Evolutionary conservation across 2,888 invertebrate species (phyloP), one percentile per base, ranked within the genome.

Genomic region (Loripinus fragilis): DNA sequence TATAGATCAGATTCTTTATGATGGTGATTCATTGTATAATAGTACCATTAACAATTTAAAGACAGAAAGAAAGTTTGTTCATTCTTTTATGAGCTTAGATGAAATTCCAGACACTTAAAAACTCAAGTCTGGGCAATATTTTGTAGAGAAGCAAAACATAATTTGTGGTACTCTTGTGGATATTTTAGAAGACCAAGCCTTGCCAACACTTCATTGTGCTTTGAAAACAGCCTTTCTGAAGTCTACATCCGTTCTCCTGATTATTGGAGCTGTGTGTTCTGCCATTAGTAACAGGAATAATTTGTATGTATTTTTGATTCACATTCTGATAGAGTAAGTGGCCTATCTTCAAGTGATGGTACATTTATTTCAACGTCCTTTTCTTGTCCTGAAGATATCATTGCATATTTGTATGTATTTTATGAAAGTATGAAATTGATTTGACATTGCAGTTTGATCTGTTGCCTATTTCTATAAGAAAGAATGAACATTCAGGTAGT

Each of bases 201-300:
- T 78, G 67, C 78, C 74, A 10, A n/a, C 74, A 7, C 48, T 78
- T 2, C 71, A 74, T 35, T 35, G 67, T 17, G n/a, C 74, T 7
- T 35, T 78, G 17, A 17, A 67, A 28, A 38, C 25, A 52, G 66
- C 67, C 33, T 74, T 74, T 25, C 17, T 35, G 69, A 50, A 42
- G 12, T 25, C 10, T 25, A 28, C 5, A 48, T 20, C 41, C 10
- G 45, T 55, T n/a, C 65, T 35, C 50, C 76, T 12, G 41, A 55
- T 72, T 67, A 50, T 78, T 15, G 50, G 74, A 20, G 35, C 68
- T 38, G 20, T 76, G 38, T 76, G 70, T 55, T 70, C 72, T 33
- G 79, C 76, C n/a, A 70, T 76, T 17, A 65, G 50, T 41, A 20
- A 23, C 12, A 33, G 60, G 20, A 55, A 33, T 55, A 38, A 55